These are phyloP conservation scores for Mesoclemmys tuberculata DNA, from an alignment of 2,113 vertebrate species.

Conservation along the genomic window DNA sequence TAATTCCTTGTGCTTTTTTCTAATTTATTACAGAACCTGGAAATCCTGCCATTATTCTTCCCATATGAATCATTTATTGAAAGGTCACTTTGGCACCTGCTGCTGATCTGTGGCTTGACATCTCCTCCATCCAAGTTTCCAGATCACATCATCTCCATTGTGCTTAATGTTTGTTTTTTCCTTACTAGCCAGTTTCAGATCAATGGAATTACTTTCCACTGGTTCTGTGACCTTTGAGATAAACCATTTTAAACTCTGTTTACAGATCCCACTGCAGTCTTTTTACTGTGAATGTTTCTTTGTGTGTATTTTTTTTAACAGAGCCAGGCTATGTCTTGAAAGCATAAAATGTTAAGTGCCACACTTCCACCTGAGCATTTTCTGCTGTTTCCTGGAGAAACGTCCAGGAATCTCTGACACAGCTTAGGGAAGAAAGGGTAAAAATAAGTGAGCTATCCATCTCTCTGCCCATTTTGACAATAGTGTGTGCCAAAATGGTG, in stretches of 20 bases:
- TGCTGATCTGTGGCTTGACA: not conserved
- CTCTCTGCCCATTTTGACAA: not conserved
- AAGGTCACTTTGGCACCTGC: not conserved
- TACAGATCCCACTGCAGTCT: not conserved
- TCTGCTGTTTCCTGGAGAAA: not conserved
- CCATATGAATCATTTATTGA: not conserved
- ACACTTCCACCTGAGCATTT: not conserved
- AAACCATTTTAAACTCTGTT: not conserved
- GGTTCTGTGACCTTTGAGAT: not conserved
- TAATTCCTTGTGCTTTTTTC: not conserved
- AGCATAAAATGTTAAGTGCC: not conserved
- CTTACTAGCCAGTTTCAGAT: not conserved
- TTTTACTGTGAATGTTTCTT: not conserved
- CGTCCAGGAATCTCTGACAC: not conserved
- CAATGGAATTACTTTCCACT: not conserved
- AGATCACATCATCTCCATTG: rapidly evolving
- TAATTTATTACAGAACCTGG: not conserved
- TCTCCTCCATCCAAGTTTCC: not conserved
- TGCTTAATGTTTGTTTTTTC: not conserved
- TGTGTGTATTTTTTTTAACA: not conserved
- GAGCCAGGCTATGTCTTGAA: not conserved
- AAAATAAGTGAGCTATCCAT: not conserved
- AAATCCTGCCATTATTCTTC: not conserved
- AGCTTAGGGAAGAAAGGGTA: not conserved
- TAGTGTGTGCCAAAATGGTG: not conserved